Evolutionary conservation across 2,888 invertebrate genomes (phyloP).

Genomic region (Tiliacea aurago): DNA sequence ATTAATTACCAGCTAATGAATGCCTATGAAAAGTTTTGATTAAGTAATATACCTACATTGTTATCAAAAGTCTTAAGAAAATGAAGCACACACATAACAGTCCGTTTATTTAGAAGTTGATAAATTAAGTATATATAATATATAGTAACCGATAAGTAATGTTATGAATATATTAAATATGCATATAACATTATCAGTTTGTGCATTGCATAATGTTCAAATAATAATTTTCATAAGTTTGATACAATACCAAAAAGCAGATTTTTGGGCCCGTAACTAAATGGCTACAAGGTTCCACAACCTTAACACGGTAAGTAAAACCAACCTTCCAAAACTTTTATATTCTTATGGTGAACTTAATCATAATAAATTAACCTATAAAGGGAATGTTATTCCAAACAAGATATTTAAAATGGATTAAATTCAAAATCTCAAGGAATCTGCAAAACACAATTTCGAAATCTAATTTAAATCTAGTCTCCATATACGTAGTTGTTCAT

Average conservation of each 20-base stretch:
- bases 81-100: not conserved
- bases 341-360: not conserved
- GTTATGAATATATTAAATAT: not conserved
- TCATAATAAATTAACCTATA: not conserved
- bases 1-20: not conserved
- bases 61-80: not conserved
- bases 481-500: no score
- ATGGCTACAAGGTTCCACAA: constrained; percentile 7
- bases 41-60: not conserved
- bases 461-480: not conserved
- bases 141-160: no score
- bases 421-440: not conserved
- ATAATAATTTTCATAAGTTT: not conserved
- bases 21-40: not conserved
- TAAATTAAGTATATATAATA: not conserved
- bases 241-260: not conserved
- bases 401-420: no score
- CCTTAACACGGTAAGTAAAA: constrained; percentile 11
- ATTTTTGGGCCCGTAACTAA: not conserved
- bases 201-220: not conserved
- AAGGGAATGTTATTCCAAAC: not conserved
- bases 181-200: not conserved
- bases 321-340: not conserved
- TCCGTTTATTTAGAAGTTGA: not conserved
- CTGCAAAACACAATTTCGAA: not conserved